Evolutionary conservation across 2,888 invertebrate genomes (phyloP), one percentile per base, ranked within the genome.

Genomic region (Lepas anatifera): DNA sequence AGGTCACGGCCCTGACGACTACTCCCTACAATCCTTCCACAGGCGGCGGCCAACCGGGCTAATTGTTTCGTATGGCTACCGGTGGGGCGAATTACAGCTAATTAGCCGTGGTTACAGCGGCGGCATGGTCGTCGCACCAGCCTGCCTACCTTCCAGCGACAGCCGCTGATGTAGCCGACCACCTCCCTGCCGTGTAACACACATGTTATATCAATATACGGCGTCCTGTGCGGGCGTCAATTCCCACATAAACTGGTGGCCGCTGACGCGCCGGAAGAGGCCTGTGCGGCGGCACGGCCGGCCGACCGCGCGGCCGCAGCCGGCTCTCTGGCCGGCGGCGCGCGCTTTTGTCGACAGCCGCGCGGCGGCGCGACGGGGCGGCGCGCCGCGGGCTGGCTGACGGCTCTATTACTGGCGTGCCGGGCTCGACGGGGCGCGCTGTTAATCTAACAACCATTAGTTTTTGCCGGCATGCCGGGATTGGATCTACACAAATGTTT

Each of bases 401-500:
- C 58, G 58, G 32, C 58, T 58, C 58, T 58, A 58, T 58, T 58
- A 58, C 58, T 35, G 32, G 58, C 58, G 11, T 58, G 32, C 58
- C 58, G 13, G 32, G 22, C 58, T 11, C 58, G 22, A 32, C 58
- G 58, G 58, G 58, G 8, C 6, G 58, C 58, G 58, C 58, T 58
- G 58, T 35, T 58, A 58, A 58, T 58, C 58, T 35, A 58, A 58
- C 58, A 32, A 35, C 58, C 58, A 58, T 35, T 58, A 35, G 35
- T 58, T 58, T 58, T 58, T 58, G 58, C 58, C 32, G 58, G 32
- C 58, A 22, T 58, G 32, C 58, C 58, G 58, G 58, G 58, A 58
- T 58, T 58, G 58, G 58, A 58, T 58, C 22, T 58, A 58, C 58
- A 66, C 66, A 39, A 66, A 66, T 66, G 37, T 66, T 66, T 66